Base-by-base conservation (phyloP, 2,797 vertebrate genomes). In the Taenioides sp. region DNA sequence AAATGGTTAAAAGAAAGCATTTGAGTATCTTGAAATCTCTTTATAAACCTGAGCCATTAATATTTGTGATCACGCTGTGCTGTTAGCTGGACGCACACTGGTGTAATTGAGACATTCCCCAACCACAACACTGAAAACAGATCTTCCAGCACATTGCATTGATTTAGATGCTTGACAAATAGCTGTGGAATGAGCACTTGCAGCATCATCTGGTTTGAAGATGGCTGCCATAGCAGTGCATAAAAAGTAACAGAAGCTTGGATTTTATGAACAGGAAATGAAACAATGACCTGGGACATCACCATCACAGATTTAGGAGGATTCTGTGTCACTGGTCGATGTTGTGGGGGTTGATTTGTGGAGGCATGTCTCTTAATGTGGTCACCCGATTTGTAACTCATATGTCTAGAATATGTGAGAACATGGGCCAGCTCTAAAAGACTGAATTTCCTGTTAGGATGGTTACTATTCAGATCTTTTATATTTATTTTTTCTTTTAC, bases 161-260 rank as follows among this genome's bases (percentile, higher is more conserved):
- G 81, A 91, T 92, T 90, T 88, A 84, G 75, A 81, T 55, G 80
- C 87, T 87, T 89, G 89, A 91, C 88, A 88, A 90, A 90, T 86
- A 86, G 83, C 80, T 85, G 76, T 86, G 84, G 84, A 88, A 86
- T 89, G 86, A 87, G 65, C 66, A 61, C 83, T 67, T 49, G 69
- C 72, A 59, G 67, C 71, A 65, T 87, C 82, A 79, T 88, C 79
- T 74, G 65, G 17, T 87, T 81, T 81, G 79, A 75, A 81, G 76
- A 80, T 27, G 69, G 74, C 79, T 84, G 79, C 84, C 80, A 81
- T 86, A 80, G 78, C 82, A 81, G 80, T 65, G 84, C 75, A 83
- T 82, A 73, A 84, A 86, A 83, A 75, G 69, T 82, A 84, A 84
- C 78, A 80, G 27, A 65, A 68, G 47, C 67, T 86, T 79, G 78